Evolutionary conservation across 1,140 invertebrate genomes (phyloP).

Genomic region (Colletes latitarsis): DNA sequence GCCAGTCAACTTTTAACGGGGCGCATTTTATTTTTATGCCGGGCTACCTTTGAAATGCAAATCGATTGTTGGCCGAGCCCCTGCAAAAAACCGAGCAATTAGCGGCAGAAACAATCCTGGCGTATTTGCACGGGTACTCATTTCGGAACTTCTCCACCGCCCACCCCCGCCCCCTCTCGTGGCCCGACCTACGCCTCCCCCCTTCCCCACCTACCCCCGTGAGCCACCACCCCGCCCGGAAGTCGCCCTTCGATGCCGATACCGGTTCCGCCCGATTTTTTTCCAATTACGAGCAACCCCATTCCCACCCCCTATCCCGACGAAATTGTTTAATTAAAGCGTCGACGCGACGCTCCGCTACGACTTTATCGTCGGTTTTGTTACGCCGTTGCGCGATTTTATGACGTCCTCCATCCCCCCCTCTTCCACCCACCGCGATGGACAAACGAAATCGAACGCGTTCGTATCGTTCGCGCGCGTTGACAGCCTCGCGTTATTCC

Average conservation of each 20-base stretch:
- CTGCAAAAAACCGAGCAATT: slow-evolving; percentile 73
- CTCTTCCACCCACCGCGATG: too few species aligned
- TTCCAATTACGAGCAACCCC: slow-evolving; percentile 46
- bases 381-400: slow-evolving; percentile 30
- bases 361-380: slow-evolving; percentile 37
- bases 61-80: slow-evolving; percentile 70
- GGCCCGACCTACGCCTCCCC: slow-evolving; percentile 32
- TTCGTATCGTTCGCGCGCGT: not conserved
- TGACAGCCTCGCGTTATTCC: too few species aligned
- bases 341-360: slow-evolving; percentile 24
- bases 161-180: slow-evolving; percentile 18
- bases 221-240: slow-evolving; percentile 49
- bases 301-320: slow-evolving; percentile 18
- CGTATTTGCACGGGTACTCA: slow-evolving; percentile 75
- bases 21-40: slow-evolving; percentile 72
- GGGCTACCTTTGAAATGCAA: slow-evolving; percentile 75
- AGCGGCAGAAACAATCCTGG: slow-evolving; percentile 75
- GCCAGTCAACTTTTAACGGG: slow-evolving; percentile 70
- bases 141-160: slow-evolving; percentile 67
- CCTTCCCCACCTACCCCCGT: slow-evolving; percentile 18
- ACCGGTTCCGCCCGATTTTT: slow-evolving; percentile 59
- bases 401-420: slow-evolving; percentile 4
- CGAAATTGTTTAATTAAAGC: slow-evolving; percentile 64
- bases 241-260: slow-evolving; percentile 69
- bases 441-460: slow-evolving; percentile 1